Base-by-base conservation (phyloP, 2,797 vertebrate genomes). In the Sternotherus odoratus region DNA sequence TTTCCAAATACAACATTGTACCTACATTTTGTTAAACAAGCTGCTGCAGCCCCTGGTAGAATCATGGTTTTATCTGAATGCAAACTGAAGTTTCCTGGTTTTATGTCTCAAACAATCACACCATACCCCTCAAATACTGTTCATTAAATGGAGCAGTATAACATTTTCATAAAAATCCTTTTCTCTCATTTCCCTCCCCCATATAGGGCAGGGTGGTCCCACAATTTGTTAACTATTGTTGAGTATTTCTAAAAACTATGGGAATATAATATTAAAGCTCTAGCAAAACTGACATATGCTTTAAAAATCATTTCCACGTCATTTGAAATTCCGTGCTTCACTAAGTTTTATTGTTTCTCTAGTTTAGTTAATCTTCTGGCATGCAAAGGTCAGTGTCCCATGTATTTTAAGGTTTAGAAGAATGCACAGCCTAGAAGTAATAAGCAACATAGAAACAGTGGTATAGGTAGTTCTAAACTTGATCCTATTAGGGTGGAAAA, bases 301-400 rank as follows among this genome's bases (percentile, higher is more conserved):
- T 97, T 72, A 95, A 95, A 98, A 97, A 93, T 96, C 86, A 90
- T 89, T 95, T 94, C 92, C 82, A 89, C 77, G 83, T 94, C 92
- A 93, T 87, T 90, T 95, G 84, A 97, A 93, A 82, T 77, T 88
- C 95, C 87, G 72, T 95, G 60, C 91, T 87, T 93, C 77, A 72
- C 69, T 94, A 94, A 50, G 82, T 91, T 95, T 90, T 89, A 90
- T 85, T 95, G 86, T 95, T 72, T 97, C 95, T 96, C 57, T 39
- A 33, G 51, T 91, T 94, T 96, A 92, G 94, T 95, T 96, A 97
- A 96, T 96, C 91, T 93, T 94, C 92, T 95, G 93, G 96, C 90
- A 91, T 8, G 82, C 90, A 97, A 96, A 96, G 95, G 88, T 95
- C 83, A 94, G 89, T 95, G 93, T 92, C 96, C 96, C 89, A 86